phyloP scores from a whole-genome alignment of 2,888 invertebrate genomes.

The Lymantria dispar region DNA sequence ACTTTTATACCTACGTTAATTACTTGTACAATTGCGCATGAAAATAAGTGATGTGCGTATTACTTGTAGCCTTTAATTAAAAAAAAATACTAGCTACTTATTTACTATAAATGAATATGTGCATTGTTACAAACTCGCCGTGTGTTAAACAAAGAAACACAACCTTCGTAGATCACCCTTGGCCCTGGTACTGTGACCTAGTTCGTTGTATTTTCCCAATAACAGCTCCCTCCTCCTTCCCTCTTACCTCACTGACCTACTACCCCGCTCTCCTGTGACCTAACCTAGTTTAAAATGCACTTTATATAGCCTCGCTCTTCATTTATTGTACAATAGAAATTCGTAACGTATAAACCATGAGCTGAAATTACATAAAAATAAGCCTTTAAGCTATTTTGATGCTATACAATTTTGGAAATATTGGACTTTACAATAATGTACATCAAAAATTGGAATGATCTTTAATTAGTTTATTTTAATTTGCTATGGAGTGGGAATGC shows the following conservation, averaged over 20 bases:
- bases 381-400: not conserved
- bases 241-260: conserved; percentile 16
- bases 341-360: not conserved
- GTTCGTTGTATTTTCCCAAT: conserved; percentile 46
- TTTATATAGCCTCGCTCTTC: conserved; percentile 55
- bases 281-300: conserved; percentile 74
- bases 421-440: too few relatives aligned
- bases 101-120: not conserved
- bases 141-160: conserved; percentile 59
- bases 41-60: too few relatives aligned
- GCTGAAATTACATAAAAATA: not conserved
- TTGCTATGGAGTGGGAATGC: too few relatives aligned
- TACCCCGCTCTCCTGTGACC: conserved; percentile 53
- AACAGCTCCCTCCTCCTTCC: conserved; percentile 6
- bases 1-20: too few relatives aligned
- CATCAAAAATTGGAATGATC: too few relatives aligned
- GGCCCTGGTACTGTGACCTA: conserved; percentile 77
- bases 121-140: not conserved
- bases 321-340: conserved; percentile 34
- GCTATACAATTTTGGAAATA: too few relatives aligned
- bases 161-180: conserved; percentile 78
- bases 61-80: too few relatives aligned
- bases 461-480: too few relatives aligned
- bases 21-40: too few relatives aligned
- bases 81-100: too few relatives aligned